Evolutionary conservation across 1,140 invertebrate genomes (phyloP).

Genomic region (Hycleus cichorii): DNA sequence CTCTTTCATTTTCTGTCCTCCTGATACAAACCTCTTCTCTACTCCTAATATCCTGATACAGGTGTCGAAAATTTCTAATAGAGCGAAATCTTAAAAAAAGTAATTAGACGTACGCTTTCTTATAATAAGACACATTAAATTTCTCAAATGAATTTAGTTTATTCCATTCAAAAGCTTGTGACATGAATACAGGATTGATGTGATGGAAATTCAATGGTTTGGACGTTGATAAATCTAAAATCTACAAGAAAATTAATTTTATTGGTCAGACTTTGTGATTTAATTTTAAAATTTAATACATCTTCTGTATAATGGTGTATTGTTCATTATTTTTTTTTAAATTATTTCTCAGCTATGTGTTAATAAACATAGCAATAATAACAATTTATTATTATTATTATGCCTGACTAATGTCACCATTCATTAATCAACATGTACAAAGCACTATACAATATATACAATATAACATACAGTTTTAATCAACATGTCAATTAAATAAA

Average conservation of each 20-base stretch:
- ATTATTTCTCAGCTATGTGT: slow-evolving; percentile 20
- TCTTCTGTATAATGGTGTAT: slow-evolving; percentile 30
- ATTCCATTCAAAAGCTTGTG: no score
- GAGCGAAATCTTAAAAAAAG: no score
- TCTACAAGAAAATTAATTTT: slow-evolving; percentile 30
- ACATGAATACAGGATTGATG: background rate
- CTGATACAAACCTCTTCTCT: no score
- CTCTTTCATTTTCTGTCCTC: no score
- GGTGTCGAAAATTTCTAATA: no score
- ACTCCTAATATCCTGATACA: background rate
- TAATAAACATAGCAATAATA: slow-evolving; percentile 30
- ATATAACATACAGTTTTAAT: slow-evolving; percentile 16
- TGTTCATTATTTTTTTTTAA: slow-evolving; percentile 10
- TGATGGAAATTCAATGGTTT: background rate
- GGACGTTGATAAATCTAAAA: slow-evolving; percentile 7
- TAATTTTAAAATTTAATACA: slow-evolving; percentile 34
- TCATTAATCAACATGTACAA: slow-evolving; percentile 34
- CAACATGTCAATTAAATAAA: slow-evolving; percentile 16
- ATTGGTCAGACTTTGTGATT: slow-evolving; percentile 35
- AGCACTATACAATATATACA: slow-evolving; percentile 37
- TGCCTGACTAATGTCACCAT: slow-evolving; percentile 31
- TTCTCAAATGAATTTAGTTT: no score
- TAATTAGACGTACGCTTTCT: no score
- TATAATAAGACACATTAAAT: no score
- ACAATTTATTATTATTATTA: slow-evolving; percentile 14